Evolutionary conservation across 2,888 invertebrate genomes (phyloP), one percentile per base, ranked within the genome.

Genomic region (Linnaemya tessellans): DNA sequence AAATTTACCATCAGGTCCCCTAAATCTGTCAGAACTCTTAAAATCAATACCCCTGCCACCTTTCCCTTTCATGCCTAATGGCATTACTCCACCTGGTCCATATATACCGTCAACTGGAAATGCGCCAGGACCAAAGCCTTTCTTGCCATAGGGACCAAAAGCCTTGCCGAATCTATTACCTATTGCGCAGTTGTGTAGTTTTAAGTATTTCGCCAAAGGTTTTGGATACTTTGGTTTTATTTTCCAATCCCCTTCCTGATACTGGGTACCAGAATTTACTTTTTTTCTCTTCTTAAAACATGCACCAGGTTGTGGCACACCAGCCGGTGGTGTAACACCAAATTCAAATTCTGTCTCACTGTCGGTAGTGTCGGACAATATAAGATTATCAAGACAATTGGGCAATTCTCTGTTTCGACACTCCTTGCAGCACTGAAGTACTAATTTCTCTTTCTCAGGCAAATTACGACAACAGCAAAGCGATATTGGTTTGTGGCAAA

Each of bases 271-370:
- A 0, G 93, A 93, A 86, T 95, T 94, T 8, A 88, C 89, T 4
- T 94, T 92, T 86, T 93, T 94, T 3, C 92, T 92, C 79, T 91
- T 92, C 3, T 93, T 91, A 73, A 93, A 92, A 25, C 46, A 64
- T n/a, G 94, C 93, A 75, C 94, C 93, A 1, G 95, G 93, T 87
- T 94, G 94, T 67, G 95, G 94, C 41, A 95, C 93, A 0, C 95
- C 96, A 62, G 95, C 95, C 0, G 96, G 96, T 1, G 96, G 95
- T 0, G 95, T 96, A 74, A 96, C 95, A 84, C 95, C 95, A 58
- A 96, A 95, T 87, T 96, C 95, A 91, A 95, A 94, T 80, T 95
- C 95, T 4, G 94, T 94, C 82, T 95, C 95, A 22, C 90, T 92
- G 30, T 92, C 92, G 4, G 89, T 89, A 9, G 92, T 91, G 11